Evolutionary conservation across 2,888 invertebrate species (phyloP).

Genomic region (Yponomeuta malinellus): DNA sequence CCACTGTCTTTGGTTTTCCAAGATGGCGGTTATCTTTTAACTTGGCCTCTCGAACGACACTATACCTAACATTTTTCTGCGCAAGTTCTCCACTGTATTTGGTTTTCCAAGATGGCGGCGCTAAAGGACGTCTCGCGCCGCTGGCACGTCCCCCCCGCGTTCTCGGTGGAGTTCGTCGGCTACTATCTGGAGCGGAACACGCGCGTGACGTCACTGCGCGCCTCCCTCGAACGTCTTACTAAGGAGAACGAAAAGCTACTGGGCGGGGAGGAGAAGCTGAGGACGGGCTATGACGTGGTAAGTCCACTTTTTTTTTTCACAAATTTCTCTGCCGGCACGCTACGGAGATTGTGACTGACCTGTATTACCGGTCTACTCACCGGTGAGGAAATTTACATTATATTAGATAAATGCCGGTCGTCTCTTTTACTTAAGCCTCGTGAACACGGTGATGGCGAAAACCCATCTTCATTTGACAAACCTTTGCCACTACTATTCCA

Average conservation of each 20-base stretch:
- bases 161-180: slow-evolving; percentile 95
- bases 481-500: too few relatives aligned
- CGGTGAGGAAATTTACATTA: too few relatives aligned
- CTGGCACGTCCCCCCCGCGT: slow-evolving; percentile 95
- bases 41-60: too few relatives aligned
- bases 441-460: too few relatives aligned
- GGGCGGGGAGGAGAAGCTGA: slow-evolving; percentile 84
- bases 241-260: slow-evolving; percentile 84
- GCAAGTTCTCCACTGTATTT: neutral
- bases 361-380: too few relatives aligned
- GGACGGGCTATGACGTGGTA: slow-evolving; percentile 87
- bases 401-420: too few relatives aligned
- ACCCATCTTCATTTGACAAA: too few relatives aligned
- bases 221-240: slow-evolving; percentile 83
- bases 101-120: slow-evolving; percentile 75
- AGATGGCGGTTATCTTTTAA: too few relatives aligned
- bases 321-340: too few relatives aligned
- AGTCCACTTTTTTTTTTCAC: slow-evolving; percentile 15
- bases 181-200: slow-evolving; percentile 94
- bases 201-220: slow-evolving; percentile 85
- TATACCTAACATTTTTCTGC: neutral
- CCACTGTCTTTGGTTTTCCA: too few relatives aligned
- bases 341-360: too few relatives aligned
- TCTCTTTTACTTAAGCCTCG: too few relatives aligned
- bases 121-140: slow-evolving; percentile 92